Conservation (phyloP, 2,888 invertebrate species). For the Microchrysa polita region DNA sequence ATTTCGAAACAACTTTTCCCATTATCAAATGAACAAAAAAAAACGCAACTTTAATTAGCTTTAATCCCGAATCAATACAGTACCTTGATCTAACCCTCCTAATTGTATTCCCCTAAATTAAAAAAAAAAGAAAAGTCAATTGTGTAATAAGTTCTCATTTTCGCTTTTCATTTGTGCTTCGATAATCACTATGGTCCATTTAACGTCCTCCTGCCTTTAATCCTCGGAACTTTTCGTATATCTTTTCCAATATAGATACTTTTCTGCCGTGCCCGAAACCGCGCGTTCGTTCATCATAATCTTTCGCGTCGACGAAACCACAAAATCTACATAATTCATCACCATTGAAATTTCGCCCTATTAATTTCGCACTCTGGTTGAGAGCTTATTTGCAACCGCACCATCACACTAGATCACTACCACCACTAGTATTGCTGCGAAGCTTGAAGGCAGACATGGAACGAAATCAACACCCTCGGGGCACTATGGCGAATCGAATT, state of each 20-base stretch:
- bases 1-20: too few relatives aligned
- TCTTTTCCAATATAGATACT: background rate
- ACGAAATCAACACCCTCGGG: background rate
- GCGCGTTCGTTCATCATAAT: background rate
- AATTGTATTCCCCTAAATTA: too few relatives aligned
- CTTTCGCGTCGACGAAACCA: constrained; percentile 1
- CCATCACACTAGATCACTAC: too few relatives aligned
- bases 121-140: too few relatives aligned
- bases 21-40: too few relatives aligned
- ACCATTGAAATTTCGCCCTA: constrained; percentile 39
- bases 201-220: constrained; percentile 7
- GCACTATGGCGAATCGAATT: constrained; percentile 32
- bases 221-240: too few relatives aligned
- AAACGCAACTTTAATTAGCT: too few relatives aligned
- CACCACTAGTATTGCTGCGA: too few relatives aligned
- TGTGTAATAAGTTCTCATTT: background rate
- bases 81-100: too few relatives aligned
- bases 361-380: constrained; percentile 41
- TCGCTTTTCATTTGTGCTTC: constrained; percentile 7
- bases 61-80: too few relatives aligned
- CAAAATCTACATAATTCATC: constrained; percentile 40
- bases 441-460: background rate
- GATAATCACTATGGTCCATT: constrained; percentile 35
- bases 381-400: background rate
- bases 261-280: background rate